Evolutionary conservation across 1,140 invertebrate genomes (phyloP), one percentile per base, ranked within the genome.

Genomic region (Caenorhabditis remanei): DNA sequence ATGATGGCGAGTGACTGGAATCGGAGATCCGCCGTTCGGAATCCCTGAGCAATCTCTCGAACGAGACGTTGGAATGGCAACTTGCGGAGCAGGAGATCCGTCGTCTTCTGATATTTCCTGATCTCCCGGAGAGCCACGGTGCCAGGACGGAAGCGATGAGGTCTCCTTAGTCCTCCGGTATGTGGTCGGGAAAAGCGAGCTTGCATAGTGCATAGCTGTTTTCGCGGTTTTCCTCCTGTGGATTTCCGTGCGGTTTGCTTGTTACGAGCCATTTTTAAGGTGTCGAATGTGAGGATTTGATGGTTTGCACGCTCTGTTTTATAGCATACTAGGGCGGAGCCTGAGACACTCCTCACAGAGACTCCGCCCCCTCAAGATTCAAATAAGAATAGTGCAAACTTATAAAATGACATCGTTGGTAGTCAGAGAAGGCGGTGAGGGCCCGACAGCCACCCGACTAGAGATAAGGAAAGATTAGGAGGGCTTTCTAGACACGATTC

Each of bases 181-280:
- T 95, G 94, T 4, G 95, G 95, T n/a, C 96, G 96, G 89, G 95
- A 95, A 92, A 95, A 96, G 75, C 92, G 90, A 40, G 93, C 93
- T 11, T 96, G 96, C 93, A 96, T 96, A 50, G 96, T 96, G 2
- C 96, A 96, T 92, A 96, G 93, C 90, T 96, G 96, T 93, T 96
- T 96, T 56, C 96, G 94, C 48, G 96, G 96, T 93, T 96, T 96
- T 91, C 95, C 95, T 94, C 95, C 95, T 8, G 95, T 96, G 3
- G 95, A 95, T 92, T 96, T 96, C 94, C 96, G 95, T 24, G 95
- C 96, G 41, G 96, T 96, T 90, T 96, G 96, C 94, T 96, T 96
- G 4, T 95, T 96, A 95, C 96, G 95, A 87, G 96, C 96, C 96
- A 96, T 96, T 19, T 14, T 19, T 19, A 3, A 16, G 50, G 11